Evolutionary conservation across 2,113 vertebrate genomes (phyloP).

Genomic region (Psettodes erumei): DNA sequence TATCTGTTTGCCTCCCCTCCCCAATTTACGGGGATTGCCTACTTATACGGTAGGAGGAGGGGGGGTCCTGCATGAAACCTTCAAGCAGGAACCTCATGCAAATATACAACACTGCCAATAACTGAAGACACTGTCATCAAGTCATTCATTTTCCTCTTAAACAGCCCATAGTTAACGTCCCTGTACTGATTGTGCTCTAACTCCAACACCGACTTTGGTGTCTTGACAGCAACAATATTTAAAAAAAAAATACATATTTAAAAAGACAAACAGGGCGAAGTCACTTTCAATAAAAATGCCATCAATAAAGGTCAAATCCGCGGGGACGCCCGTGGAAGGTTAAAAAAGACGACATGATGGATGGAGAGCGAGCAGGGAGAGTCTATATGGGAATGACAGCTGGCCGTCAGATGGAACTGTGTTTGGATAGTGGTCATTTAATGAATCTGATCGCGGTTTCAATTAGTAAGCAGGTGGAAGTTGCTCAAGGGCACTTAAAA

Average conservation of each 20-base stretch:
- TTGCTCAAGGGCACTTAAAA: conserved; percentile 18
- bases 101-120: not conserved
- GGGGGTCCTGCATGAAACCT: conserved; percentile 5
- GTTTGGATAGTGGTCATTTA: not conserved
- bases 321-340: conserved; percentile 12
- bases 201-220: not conserved
- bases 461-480: conserved; percentile 22
- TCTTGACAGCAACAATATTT: conserved; percentile 8
- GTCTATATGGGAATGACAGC: conserved; percentile 21
- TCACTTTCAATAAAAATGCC: conserved; percentile 2
- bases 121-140: not conserved
- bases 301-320: conserved; percentile 51
- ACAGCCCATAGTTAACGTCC: not conserved
- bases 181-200: not conserved
- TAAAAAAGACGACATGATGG: conserved; percentile 53
- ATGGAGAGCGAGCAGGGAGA: conserved; percentile 28
- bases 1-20: conserved; percentile 50
- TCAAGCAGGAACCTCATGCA: not conserved
- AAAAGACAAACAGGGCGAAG: conserved; percentile 3
- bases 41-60: conserved; percentile 15
- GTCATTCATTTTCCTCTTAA: no score
- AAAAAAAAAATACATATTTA: not conserved
- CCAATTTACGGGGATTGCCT: conserved; percentile 32
- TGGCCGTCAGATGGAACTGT: not conserved
- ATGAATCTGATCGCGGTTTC: not conserved